These are phyloP conservation scores for Forbesichthys papilliferus DNA, from an alignment of 2,113 vertebrate genomes.

Conservation along the genomic window DNA sequence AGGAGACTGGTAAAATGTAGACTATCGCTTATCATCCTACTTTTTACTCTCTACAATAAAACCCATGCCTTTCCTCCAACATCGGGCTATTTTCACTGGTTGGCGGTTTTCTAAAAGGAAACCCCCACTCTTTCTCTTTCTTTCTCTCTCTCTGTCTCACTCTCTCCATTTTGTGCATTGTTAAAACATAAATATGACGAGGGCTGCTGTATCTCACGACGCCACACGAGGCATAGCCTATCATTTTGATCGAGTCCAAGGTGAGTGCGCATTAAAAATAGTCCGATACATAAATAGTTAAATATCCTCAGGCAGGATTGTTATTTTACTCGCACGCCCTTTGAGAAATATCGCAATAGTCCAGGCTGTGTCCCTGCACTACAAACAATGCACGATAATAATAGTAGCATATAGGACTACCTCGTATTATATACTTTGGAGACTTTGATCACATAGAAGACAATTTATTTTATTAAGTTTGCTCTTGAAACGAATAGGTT, in stretches of 20 bases:
- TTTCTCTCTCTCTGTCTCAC: not conserved
- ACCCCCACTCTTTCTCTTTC: not conserved
- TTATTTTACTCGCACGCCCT: no score
- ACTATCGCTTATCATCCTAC: no score
- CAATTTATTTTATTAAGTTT: no score
- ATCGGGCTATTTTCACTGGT: not conserved
- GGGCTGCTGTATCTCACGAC: constrained; percentile 19
- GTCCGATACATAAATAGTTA: constrained; percentile 25
- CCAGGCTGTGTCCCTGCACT: no score
- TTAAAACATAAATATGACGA: not conserved
- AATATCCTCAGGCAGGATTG: not conserved
- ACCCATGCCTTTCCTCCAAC: not conserved
- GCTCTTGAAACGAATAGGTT: no score
- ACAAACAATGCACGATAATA: no score
- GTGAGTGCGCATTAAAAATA: constrained; percentile 14
- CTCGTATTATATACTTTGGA: no score
- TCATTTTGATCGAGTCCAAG: constrained; percentile 1
- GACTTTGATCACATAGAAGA: no score
- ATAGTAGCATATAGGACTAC: no score
- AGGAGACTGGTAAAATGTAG: no score
- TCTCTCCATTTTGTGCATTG: not conserved
- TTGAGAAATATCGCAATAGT: no score
- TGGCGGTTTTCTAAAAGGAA: not conserved
- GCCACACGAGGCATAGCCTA: constrained; percentile 30
- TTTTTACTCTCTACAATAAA: not conserved